Evolutionary conservation across 2,113 vertebrate genomes (phyloP), one percentile per base, ranked within the genome.

Genomic region (Centropus unirufus): DNA sequence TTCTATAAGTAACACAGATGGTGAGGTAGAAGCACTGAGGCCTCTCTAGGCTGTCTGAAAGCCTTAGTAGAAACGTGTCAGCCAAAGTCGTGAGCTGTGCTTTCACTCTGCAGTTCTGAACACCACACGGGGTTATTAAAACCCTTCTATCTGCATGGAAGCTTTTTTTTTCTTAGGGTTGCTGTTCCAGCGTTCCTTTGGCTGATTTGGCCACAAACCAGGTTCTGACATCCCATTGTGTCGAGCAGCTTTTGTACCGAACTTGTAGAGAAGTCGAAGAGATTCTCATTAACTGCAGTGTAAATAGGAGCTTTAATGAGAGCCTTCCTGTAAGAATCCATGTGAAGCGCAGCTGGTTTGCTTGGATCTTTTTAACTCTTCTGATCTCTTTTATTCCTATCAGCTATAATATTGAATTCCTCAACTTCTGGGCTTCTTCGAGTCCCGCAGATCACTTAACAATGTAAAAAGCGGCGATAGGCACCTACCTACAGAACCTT

Each of bases 81-180:
- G 51, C 42, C 40, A 2, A 32, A 83, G 66, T 29, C 36, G 7
- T 23, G 14, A 77, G 29, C 18, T 0, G 0, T 29, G 21, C 59
- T 83, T 88, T 17, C 27, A 5, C 39, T 55, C 68, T 30, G 42
- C 72, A 70, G 19, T 14, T 67, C 29, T 0, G 0, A 46, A 27
- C 24, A 14, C 9, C 34, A 15, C 59, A 42, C 11, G 19, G 42
- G 27, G 27, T 59, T 24, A 24, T 16, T 77, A 49, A 54, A 75
- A 32, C 61, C 19, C 49, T 54, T 69, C 54, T 17, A 36, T 89
- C 63, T 61, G 11, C 36, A 4, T 36, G 67, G 40, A 57, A 58
- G 27, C 12, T 40, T 72, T 40, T 70, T 70, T 70, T 76, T 66
- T 67, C 15, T 57, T 79, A 44, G 58, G n/a, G 30, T 90, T 90